These are phyloP conservation scores for Cotesia typhae DNA, from an alignment of 1,140 invertebrate genomes.

Conservation along the genomic window DNA sequence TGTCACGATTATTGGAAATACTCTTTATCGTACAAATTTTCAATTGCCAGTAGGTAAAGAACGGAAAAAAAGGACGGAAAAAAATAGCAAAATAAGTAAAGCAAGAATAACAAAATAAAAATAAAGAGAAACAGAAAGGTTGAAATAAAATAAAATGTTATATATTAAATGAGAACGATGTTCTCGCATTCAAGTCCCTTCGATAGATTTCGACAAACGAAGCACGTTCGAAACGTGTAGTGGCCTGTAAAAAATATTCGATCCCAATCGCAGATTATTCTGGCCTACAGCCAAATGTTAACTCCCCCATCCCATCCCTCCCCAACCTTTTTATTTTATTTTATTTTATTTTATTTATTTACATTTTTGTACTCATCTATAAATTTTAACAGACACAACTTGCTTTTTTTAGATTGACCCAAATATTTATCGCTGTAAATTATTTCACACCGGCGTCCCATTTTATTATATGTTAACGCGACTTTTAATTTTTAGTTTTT, in stretches of 20 bases:
- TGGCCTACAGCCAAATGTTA: slow-evolving; percentile 51
- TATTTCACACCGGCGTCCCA: slow-evolving; percentile 42
- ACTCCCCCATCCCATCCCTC: background rate
- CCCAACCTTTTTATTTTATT: no score
- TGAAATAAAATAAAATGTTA: background rate
- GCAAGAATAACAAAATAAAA: background rate
- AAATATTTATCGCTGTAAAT: slow-evolving; percentile 50
- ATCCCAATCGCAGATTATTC: slow-evolving; percentile 50
- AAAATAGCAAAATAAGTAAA: no score
- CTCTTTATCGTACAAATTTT: background rate
- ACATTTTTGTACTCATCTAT: background rate
- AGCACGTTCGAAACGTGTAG: slow-evolving; percentile 41
- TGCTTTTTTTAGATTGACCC: slow-evolving; percentile 45
- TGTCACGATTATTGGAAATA: slow-evolving; percentile 3
- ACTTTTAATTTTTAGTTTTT: slow-evolving; percentile 37
- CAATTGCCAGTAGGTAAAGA: background rate
- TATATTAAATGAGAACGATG: slow-evolving; percentile 24
- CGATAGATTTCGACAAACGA: slow-evolving; percentile 41
- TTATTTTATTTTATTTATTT: slow-evolving; percentile 3
- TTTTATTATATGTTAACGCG: background rate
- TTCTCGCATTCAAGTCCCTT: slow-evolving; percentile 13
- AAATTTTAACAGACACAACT: slow-evolving; percentile 7
- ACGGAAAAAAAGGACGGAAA: slow-evolving; percentile 19
- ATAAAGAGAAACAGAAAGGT: background rate
- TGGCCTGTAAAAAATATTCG: slow-evolving; percentile 47